phyloP scores from a whole-genome alignment of 2,888 invertebrate genomes.

The Boloria euphrosyne region DNA sequence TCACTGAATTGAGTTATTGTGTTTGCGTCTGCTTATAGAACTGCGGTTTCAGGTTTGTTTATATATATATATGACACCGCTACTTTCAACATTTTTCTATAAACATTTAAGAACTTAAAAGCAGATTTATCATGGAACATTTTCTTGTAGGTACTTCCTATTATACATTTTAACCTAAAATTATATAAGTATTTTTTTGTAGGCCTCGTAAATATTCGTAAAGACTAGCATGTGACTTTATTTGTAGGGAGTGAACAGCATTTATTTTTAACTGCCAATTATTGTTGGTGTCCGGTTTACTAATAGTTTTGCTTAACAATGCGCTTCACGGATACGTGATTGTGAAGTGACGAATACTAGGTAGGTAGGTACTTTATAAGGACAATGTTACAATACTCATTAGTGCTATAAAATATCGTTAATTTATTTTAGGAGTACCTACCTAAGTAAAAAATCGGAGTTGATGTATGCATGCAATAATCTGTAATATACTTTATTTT shows the following conservation, averaged over 20 bases:
- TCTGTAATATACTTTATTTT: too few relatives aligned
- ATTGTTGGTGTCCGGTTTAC: constrained; percentile 14
- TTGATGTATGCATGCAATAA: too few relatives aligned
- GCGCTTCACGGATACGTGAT: not conserved
- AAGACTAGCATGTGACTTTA: constrained; percentile 13
- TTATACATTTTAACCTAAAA: not conserved
- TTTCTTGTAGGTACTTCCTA: not conserved
- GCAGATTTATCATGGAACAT: not conserved
- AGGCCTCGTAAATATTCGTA: not conserved
- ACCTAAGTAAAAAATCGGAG: too few relatives aligned
- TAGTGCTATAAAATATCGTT: too few relatives aligned
- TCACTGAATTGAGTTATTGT: constrained; percentile 31
- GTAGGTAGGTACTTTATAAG: not conserved
- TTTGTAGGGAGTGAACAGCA: constrained; percentile 22
- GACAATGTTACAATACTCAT: not conserved
- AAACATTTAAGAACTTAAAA: not conserved
- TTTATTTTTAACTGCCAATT: constrained; percentile 26
- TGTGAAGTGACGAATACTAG: too few relatives aligned
- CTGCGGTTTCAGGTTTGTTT: not conserved
- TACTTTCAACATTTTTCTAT: not conserved
- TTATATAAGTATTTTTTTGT: not conserved
- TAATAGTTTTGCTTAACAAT: constrained; percentile 5
- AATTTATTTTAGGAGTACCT: too few relatives aligned
- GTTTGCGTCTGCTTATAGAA: constrained; percentile 1
- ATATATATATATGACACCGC: not conserved